Conservation (phyloP, 2,888 invertebrate species). For the Homarus gammarus region DNA sequence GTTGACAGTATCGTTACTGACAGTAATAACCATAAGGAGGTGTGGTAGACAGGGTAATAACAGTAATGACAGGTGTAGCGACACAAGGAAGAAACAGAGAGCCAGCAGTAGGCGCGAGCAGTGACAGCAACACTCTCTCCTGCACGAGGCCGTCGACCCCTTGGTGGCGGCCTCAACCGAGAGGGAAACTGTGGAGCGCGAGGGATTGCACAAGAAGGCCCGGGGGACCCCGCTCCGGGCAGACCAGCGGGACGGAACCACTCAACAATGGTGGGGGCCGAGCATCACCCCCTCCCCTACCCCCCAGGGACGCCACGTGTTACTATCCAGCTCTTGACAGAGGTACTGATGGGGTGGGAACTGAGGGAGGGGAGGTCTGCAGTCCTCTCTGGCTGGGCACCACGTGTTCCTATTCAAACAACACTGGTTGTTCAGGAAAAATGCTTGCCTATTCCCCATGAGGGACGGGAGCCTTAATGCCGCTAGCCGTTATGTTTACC, state of each 20-base stretch:
- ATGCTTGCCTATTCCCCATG: neutral
- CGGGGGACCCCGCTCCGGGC: neutral
- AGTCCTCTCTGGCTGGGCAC: neutral
- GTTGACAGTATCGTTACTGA: too few relatives aligned
- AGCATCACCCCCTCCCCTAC: neutral
- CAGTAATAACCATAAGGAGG: neutral
- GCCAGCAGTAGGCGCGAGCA: neutral
- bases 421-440: neutral
- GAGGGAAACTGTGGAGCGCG: neutral
- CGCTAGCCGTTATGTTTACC: neutral
- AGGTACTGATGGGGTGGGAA: neutral
- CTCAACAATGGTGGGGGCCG: neutral
- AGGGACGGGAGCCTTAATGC: neutral
- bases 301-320: neutral
- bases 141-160: constrained; percentile 11
- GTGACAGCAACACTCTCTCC: neutral
- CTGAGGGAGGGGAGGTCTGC: neutral
- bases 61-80: neutral
- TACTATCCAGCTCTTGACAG: neutral
- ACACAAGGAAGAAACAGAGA: neutral
- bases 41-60: neutral
- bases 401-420: neutral
- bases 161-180: constrained; percentile 2
- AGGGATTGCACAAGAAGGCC: neutral
- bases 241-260: neutral